phyloP scores from a whole-genome alignment of 2,888 invertebrate species.

The Tipula lateralis region DNA sequence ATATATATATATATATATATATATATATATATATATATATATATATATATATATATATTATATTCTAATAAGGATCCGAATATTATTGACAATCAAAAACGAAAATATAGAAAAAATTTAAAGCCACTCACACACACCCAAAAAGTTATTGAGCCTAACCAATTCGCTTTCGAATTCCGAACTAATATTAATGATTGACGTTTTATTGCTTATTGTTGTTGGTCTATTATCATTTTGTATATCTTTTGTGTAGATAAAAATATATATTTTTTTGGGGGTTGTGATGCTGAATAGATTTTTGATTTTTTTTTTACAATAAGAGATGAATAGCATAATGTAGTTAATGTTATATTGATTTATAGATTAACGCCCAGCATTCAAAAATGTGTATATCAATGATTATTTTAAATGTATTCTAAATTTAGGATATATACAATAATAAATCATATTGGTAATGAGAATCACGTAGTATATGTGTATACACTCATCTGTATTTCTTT shows the following conservation, averaged over 20 bases:
- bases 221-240: not conserved
- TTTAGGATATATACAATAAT: not conserved
- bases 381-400: too few species aligned
- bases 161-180: not conserved
- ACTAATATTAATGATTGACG: not conserved
- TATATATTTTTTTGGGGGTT: not conserved
- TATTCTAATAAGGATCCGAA: not conserved
- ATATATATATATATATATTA: not conserved
- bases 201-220: not conserved
- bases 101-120: not conserved
- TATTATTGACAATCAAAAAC: not conserved
- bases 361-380: conserved; percentile 2
- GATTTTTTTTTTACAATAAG: not conserved
- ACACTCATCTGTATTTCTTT: not conserved
- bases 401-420: not conserved
- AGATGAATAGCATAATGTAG: not conserved
- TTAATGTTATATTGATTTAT: conserved; percentile 11
- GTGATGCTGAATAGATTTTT: not conserved
- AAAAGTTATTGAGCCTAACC: not conserved
- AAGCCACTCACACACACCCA: not conserved
- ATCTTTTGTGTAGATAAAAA: not conserved
- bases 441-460: not conserved
- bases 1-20: too few species aligned
- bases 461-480: not conserved
- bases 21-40: too few species aligned